Base-by-base conservation (phyloP, 2,888 invertebrate genomes). In the Ichneumon xanthorius region DNA sequence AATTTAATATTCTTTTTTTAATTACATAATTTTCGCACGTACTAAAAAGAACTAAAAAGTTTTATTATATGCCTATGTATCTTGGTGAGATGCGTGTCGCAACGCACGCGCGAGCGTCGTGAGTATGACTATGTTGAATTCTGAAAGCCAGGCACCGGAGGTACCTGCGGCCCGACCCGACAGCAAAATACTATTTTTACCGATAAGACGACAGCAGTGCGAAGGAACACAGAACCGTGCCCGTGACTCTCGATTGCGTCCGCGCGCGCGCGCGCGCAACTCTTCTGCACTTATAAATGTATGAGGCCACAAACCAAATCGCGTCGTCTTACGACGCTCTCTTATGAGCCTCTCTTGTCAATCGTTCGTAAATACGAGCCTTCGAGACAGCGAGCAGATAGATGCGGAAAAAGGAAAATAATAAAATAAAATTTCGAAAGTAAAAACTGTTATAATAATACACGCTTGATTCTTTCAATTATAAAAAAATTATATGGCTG, bases 111-210 rank as follows among this genome's bases (percentile, higher is more conserved):
- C 61, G 19, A 45, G 63, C 82, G 80, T 80, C 82, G 61, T 40
- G 22, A 70, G 58, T 73, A 61, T 61, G 48, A 50, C 71, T 72
- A 70, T 71, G 82, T 85, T 76, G 55, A 79, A 85, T 82, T 81
- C 73, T 85, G 75, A 85, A 82, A 82, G 85, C 79, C 79, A 80
- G 53, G 53, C 65, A 78, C n/a, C 40, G 40, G 14, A 65, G 19
- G 81, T 82, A 82, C 85, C 85, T 76, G 80, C 72, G 67, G 78
- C 82, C 76, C 82, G 85, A 82, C 82, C 80, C 80, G 76, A 82
- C 85, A 63, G 85, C 85, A 61, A 67, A 68, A 80, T 85, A 85
- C 85, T 85, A 85, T 85, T 85, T 85, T 85, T 85, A 85, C 85
- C 85, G 82, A 85, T 80, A 80, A 80, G 82, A 85, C 80, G 80